phyloP scores from a whole-genome alignment of 2,113 vertebrate genomes.

The Colius striatus region DNA sequence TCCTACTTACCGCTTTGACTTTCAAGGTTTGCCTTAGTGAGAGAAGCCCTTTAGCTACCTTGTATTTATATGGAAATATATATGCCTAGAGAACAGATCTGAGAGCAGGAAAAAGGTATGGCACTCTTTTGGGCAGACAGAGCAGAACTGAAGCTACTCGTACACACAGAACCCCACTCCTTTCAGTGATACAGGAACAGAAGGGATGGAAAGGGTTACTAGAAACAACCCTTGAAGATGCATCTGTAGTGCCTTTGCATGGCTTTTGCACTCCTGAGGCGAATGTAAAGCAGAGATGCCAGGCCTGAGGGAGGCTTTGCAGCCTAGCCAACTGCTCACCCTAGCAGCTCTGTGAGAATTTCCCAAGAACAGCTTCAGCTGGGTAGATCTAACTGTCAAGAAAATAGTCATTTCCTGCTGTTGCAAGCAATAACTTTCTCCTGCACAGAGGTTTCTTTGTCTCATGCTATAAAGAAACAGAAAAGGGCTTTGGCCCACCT shows the following conservation, averaged over 20 bases:
- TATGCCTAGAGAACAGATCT: background rate
- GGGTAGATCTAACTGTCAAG: conserved; percentile 4
- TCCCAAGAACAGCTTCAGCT: background rate
- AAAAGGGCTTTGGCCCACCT: background rate
- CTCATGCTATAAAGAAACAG: background rate
- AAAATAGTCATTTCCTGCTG: background rate
- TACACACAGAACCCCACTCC: background rate
- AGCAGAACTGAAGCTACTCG: background rate
- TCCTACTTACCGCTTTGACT: background rate
- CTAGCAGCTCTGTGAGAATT: background rate
- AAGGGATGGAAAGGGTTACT: background rate
- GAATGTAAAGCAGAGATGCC: background rate
- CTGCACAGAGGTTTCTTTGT: background rate
- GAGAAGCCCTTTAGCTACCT: background rate
- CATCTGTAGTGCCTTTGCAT: background rate
- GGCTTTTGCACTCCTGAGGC: background rate
- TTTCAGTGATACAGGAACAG: background rate
- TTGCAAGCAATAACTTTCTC: background rate
- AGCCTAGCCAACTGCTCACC: background rate
- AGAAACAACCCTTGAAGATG: background rate
- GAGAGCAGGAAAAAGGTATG: background rate
- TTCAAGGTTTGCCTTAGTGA: background rate
- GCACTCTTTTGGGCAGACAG: background rate
- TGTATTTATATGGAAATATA: background rate
- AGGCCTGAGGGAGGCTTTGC: background rate